phyloP scores from a whole-genome alignment of 1,140 invertebrate genomes.

The Ostrea denselamellosa region DNA sequence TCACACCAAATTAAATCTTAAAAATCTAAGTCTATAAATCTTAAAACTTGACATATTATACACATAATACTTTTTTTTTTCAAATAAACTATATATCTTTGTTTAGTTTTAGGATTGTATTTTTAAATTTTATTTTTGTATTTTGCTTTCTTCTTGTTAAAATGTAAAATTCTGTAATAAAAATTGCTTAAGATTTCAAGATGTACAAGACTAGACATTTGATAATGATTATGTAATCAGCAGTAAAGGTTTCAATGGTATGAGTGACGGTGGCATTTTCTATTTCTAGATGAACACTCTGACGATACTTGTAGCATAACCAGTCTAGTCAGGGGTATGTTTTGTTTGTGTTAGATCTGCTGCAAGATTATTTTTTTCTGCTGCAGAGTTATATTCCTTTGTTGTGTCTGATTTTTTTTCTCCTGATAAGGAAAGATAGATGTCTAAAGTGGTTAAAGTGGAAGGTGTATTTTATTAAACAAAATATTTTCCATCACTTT shows the following conservation, averaged over 20 bases:
- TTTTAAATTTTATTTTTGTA: too few relatives aligned
- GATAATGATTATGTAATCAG: background rate
- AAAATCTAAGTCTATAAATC: background rate
- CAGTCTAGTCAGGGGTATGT: slow-evolving; percentile 33
- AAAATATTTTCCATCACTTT: slow-evolving; percentile 22
- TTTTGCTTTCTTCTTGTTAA: too few relatives aligned
- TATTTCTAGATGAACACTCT: slow-evolving; percentile 29
- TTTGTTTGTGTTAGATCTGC: slow-evolving; percentile 23
- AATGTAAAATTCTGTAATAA: too few relatives aligned
- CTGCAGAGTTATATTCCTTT: slow-evolving; percentile 25
- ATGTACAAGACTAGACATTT: background rate
- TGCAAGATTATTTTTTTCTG: background rate
- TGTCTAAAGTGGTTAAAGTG: background rate
- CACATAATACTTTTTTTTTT: background rate
- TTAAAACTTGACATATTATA: background rate
- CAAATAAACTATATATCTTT: background rate
- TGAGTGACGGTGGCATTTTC: slow-evolving; percentile 2
- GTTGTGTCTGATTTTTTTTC: background rate
- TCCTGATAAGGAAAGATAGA: background rate
- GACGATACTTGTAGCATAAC: slow-evolving; percentile 7
- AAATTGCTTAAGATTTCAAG: too few relatives aligned
- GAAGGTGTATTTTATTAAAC: slow-evolving; percentile 31
- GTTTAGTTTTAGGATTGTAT: background rate
- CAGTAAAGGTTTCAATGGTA: background rate
- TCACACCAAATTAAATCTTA: too few relatives aligned